A percentile compares a stretch with the other conserved stretches of the same genome.
Conservation (phyloP, 2,113 vertebrate genomes). For the Cynocephalus volans region DNA sequence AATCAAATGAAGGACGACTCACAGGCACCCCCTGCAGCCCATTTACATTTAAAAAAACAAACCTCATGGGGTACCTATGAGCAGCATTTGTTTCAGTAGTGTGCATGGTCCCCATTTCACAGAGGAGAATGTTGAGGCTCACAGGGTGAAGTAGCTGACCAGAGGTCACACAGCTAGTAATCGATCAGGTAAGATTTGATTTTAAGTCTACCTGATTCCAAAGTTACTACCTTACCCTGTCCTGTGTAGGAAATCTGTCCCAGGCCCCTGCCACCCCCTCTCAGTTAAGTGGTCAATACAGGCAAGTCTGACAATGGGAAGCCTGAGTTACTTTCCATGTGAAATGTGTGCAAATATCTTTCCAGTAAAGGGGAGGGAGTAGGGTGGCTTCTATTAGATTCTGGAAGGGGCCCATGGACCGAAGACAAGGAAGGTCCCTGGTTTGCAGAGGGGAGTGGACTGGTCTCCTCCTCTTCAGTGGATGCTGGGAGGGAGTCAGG, state of each 20-base stretch:
- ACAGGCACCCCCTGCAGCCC: neutral
- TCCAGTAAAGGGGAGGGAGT: neutral
- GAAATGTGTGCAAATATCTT: neutral
- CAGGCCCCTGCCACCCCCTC: no score
- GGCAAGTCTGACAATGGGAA: neutral
- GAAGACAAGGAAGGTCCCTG: neutral
- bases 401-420: neutral
- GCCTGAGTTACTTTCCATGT: neutral
- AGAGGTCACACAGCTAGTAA: neutral
- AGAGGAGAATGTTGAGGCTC: neutral
- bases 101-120: neutral
- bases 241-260: neutral
- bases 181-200: neutral
- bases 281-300: neutral
- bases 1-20: neutral
- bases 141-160: neutral
- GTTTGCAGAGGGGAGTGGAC: neutral
- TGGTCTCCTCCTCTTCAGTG: neutral
- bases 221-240: neutral
- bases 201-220: neutral
- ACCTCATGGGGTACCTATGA: rapidly evolving
- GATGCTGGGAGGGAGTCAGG: neutral
- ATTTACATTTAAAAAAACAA: neutral
- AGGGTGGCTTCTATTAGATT: neutral
- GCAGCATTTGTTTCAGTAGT: neutral